Evolutionary conservation across 1,140 invertebrate genomes (phyloP).

Genomic region (Adelges cooleyi): DNA sequence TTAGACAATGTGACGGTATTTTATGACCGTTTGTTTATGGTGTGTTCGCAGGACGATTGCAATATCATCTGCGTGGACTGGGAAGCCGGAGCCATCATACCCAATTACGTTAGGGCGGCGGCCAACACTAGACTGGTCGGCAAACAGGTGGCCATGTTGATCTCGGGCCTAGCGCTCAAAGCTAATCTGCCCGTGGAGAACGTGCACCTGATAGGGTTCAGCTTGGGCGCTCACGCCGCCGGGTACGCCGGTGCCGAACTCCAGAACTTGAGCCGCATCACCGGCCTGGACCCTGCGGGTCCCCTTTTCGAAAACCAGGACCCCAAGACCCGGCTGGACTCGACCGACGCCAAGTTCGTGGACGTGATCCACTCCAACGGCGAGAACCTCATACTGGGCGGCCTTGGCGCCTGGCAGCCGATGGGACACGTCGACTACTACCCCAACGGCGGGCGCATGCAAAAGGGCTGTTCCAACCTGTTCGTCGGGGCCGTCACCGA

Average conservation of each 20-base stretch:
- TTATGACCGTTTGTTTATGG: too few relatives aligned
- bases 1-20: too few relatives aligned
- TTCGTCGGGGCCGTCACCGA: constrained; percentile 84
- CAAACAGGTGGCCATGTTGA: constrained; percentile 70
- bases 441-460: constrained; percentile 79
- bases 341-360: constrained; percentile 77
- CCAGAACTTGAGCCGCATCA: constrained; percentile 71
- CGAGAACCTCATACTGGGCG: constrained; percentile 51
- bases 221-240: constrained; percentile 80
- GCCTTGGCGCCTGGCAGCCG: constrained; percentile 69
- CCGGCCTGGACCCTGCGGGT: constrained; percentile 80
- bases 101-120: constrained; percentile 85
- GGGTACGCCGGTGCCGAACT: constrained; percentile 83
- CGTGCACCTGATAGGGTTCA: constrained; percentile 85
- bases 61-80: constrained; percentile 91
- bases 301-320: constrained; percentile 81
- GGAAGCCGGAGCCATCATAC: constrained; percentile 79
- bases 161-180: constrained; percentile 46
- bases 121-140: constrained; percentile 87
- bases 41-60: constrained; percentile 50
- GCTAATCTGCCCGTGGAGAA: constrained; percentile 47
- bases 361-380: constrained; percentile 93
- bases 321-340: constrained; percentile 63
- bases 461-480: constrained; percentile 69
- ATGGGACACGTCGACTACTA: constrained; percentile 88